A percentile compares a stretch with the other conserved stretches of the same genome.
These are phyloP conservation scores for Psammodynastes pulverulentus DNA, from an alignment of 2,113 vertebrate species.

Conservation along the genomic window DNA sequence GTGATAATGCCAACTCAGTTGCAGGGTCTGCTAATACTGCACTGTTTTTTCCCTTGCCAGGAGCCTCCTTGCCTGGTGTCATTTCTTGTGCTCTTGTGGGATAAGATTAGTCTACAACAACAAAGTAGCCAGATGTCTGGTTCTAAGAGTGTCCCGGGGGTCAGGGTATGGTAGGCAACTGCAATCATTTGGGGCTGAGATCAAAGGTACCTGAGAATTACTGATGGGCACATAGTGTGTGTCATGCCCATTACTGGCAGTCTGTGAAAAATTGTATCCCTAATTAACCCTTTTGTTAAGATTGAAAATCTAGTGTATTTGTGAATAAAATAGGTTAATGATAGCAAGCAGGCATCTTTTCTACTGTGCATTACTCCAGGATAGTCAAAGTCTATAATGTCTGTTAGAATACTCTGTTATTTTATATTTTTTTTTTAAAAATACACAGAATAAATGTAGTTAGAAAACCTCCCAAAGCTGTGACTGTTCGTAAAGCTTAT, in stretches of 20 bases:
- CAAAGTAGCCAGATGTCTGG: constrained; percentile 99
- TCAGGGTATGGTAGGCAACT: constrained; percentile 86
- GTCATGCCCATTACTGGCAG: constrained; percentile 97
- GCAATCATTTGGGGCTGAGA: constrained; percentile 91
- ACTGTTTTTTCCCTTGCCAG: constrained; percentile 92
- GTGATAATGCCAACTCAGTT: constrained; percentile 86
- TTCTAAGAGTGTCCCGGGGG: constrained; percentile 93
- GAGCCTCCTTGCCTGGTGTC: constrained; percentile 95
- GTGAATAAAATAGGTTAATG: constrained; percentile 31
- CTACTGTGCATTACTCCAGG: too few relatives aligned
- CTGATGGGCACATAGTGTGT: constrained; percentile 96
- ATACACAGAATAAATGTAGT: constrained; percentile 31
- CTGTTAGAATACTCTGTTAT: constrained; percentile 12
- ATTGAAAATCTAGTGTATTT: constrained; percentile 61
- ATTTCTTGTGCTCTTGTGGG: constrained; percentile 89
- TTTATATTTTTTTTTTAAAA: constrained; percentile 48
- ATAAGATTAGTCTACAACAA: constrained; percentile 98
- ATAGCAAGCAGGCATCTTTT: background rate
- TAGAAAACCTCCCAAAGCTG: constrained; percentile 21
- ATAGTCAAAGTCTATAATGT: background rate
- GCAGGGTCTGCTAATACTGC: constrained; percentile 83
- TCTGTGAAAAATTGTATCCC: constrained; percentile 98
- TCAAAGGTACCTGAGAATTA: constrained; percentile 99
- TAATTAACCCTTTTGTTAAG: constrained; percentile 97
- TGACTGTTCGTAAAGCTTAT: constrained; percentile 20